Conservation (phyloP, 2,888 invertebrate genomes). For the Lingula anatina region DNA sequence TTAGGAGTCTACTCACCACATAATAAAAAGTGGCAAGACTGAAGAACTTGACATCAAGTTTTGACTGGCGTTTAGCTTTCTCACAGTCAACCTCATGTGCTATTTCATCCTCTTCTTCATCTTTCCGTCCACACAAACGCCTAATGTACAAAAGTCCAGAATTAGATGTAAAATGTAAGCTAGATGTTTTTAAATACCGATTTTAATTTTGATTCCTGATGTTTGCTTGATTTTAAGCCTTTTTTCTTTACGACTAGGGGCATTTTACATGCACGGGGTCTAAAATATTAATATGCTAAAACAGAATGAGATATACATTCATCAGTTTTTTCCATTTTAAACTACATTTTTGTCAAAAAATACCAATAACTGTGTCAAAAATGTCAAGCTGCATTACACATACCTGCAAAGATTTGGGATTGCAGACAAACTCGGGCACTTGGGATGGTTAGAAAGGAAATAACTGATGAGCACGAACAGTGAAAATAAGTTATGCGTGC, state of each 20-base stretch:
- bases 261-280: too few species aligned
- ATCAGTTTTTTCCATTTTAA: too few species aligned
- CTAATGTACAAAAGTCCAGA: constrained; percentile 13
- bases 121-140: constrained; percentile 18
- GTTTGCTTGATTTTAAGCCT: too few species aligned
- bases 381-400: too few species aligned
- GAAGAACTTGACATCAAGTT: constrained; percentile 45
- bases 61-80: constrained; percentile 36
- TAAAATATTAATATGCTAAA: too few species aligned
- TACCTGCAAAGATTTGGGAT: constrained; percentile 10
- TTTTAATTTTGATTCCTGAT: too few species aligned
- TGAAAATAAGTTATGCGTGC: constrained; percentile 41
- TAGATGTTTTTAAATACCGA: not conserved
- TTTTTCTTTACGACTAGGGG: too few species aligned
- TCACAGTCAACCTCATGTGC: constrained; percentile 34
- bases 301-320: too few species aligned
- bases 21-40: constrained; percentile 49
- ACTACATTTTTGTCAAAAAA: too few species aligned
- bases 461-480: constrained; percentile 45
- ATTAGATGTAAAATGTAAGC: not conserved
- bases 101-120: constrained; percentile 33
- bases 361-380: too few species aligned
- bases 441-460: constrained; percentile 50
- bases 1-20: too few species aligned
- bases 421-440: constrained; percentile 31